Evolutionary conservation across 2,888 invertebrate genomes (phyloP).

Genomic region (Ormyrus labotus): DNA sequence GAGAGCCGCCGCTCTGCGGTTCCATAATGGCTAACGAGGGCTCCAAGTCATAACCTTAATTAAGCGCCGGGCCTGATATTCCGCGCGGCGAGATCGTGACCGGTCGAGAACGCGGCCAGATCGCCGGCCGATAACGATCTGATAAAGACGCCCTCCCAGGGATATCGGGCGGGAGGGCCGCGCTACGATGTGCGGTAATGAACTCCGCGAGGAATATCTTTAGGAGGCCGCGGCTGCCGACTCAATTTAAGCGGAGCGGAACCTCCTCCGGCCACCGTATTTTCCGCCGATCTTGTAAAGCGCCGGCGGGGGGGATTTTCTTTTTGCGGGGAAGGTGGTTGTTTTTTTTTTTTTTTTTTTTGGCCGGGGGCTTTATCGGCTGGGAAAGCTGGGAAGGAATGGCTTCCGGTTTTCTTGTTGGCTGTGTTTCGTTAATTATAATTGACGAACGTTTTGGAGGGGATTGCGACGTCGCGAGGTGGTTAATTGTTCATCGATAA

Average conservation of each 20-base stretch:
- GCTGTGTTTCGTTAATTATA: no score
- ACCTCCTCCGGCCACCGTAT: neutral
- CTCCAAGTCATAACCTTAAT: slow-evolving; percentile 75
- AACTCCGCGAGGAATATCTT: slow-evolving; percentile 43
- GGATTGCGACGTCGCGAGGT: no score
- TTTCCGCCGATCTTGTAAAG: neutral
- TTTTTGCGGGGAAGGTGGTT: neutral
- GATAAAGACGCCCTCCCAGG: slow-evolving; percentile 74
- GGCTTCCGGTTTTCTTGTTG: no score
- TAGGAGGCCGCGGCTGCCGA: slow-evolving; percentile 10
- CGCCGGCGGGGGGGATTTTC: neutral
- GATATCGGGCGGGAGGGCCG: slow-evolving; percentile 20
- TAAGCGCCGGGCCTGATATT: slow-evolving; percentile 64
- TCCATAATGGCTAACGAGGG: slow-evolving; percentile 71
- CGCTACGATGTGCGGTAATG: slow-evolving; percentile 36
- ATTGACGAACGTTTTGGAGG: no score
- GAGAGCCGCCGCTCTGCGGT: slow-evolving; percentile 1
- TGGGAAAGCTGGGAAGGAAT: no score
- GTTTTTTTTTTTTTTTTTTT: no score
- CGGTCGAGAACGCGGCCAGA: slow-evolving; percentile 74
- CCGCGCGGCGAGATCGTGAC: slow-evolving; percentile 70
- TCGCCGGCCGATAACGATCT: slow-evolving; percentile 73
- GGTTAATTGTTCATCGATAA: no score
- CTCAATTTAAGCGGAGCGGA: slow-evolving; percentile 47
- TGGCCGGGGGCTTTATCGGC: no score